Evolutionary conservation across 2,797 vertebrate genomes (phyloP), one percentile per base, ranked within the genome.

Genomic region (Phyllotis vaccarum): DNA sequence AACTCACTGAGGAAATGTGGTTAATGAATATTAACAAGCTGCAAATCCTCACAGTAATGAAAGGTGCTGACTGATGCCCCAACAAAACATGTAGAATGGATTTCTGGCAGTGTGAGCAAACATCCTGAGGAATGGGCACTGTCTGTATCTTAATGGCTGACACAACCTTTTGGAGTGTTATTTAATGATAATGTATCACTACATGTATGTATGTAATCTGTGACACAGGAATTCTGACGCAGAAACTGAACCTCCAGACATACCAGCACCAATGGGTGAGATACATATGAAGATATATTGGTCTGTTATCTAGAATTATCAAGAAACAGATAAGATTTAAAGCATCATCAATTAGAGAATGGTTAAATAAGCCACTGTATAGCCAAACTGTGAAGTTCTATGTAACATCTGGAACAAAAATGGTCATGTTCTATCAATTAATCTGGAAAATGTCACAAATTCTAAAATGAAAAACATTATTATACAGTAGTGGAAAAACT

Each of bases 381-480:
- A 89, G 83, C 76, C 46, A 76, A 82, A 46, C 74, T 62, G 27
- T 75, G 17, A 62, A 66, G 29, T 5, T 6, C 58, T 58, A 31
- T 3, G 11, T 0, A 68, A 60, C 29, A 29, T 86, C 89, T 90
- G 29, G 24, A 56, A 89, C 85, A 78, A 88, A 90, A 52, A 46
- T 90, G 24, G 60, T 52, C 31, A 27, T 68, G 16, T 14, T 60
- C 14, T 54, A 13, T 29, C 10, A 40, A 7, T 52, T 64, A 27
- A 81, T 62, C 75, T 80, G 22, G 19, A 81, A 89, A 40, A 37
- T 22, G 2, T 70, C 24, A n/a, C 12, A 29, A 43, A 83, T 46
- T 87, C 37, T 75, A 82, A 95, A 89, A 19, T n/a, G 46, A 49
- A 94, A 96, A 92, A 56, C 27, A 58, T 16, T 2, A 66, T 86